Conservation (phyloP, 1,140 invertebrate genomes). For the Drosophila nigromelanica region DNA sequence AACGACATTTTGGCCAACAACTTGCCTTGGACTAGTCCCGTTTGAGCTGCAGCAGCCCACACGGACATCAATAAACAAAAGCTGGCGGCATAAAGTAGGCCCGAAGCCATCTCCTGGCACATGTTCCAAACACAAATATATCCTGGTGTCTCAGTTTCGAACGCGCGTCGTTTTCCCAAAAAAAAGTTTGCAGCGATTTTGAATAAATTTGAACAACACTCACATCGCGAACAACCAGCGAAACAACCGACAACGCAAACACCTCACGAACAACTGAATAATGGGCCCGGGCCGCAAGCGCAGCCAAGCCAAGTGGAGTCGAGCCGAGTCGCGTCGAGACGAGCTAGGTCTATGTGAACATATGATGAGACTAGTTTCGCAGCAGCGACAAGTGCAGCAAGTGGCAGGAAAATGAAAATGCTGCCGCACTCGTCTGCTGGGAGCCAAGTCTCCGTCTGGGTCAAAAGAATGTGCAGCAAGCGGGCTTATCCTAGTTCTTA, state of each 20-base stretch:
- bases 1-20: conserved; percentile 44
- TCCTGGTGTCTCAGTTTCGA: not conserved
- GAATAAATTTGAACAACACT: conserved; percentile 5
- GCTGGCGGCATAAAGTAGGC: conserved; percentile 6
- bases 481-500: conserved; percentile 1
- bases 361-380: conserved; percentile 43
- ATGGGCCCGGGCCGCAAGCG: conserved; percentile 41
- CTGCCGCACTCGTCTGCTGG: not conserved
- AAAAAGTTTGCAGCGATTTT: not conserved
- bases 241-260: conserved; percentile 70
- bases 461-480: conserved; percentile 16
- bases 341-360: conserved; percentile 7
- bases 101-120: not conserved
- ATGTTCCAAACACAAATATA: not conserved
- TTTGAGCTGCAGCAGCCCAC: conserved; percentile 35
- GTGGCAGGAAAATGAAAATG: conserved; percentile 38
- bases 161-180: not conserved
- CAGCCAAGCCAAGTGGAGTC: conserved; percentile 6
- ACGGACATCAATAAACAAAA: conserved; percentile 9
- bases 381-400: no score
- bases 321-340: not conserved
- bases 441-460: conserved; percentile 21
- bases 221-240: conserved; percentile 48
- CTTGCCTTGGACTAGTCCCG: conserved; percentile 71
- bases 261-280: conserved; percentile 73